These are phyloP conservation scores for Pygoscelis adeliae DNA, from an alignment of 2,113 vertebrate genomes.

Conservation along the genomic window DNA sequence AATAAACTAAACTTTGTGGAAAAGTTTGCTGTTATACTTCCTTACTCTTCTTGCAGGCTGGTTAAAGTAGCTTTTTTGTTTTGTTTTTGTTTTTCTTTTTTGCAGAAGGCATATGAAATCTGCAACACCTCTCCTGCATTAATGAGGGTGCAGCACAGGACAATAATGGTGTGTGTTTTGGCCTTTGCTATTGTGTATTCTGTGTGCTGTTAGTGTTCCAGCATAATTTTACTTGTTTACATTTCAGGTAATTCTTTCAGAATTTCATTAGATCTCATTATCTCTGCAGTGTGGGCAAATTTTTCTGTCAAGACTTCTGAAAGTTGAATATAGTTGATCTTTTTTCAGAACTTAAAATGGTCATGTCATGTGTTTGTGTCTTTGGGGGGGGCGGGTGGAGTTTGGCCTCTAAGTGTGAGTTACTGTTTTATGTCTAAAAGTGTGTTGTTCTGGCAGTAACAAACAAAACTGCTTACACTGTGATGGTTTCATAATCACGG, in stretches of 20 bases:
- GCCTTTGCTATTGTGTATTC: constrained; percentile 21
- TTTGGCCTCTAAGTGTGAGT: not conserved
- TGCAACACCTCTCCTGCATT: constrained; percentile 49
- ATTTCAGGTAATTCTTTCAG: constrained; percentile 18
- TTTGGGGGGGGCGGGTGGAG: not conserved
- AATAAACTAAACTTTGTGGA: not conserved
- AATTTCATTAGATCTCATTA: not conserved
- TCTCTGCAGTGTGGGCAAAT: not conserved
- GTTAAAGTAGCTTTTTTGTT: constrained; percentile 29
- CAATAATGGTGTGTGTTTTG: constrained; percentile 30
- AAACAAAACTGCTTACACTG: constrained; percentile 26
- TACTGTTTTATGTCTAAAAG: not conserved
- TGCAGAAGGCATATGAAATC: constrained; percentile 46
- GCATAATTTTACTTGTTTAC: constrained; percentile 16
- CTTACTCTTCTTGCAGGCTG: constrained; percentile 17
- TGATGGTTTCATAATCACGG: constrained; percentile 34
- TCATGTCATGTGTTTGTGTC: not conserved
- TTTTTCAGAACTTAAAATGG: not conserved
- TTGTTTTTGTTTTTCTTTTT: constrained; percentile 30
- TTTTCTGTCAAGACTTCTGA: not conserved
- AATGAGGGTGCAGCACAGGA: constrained; percentile 51
- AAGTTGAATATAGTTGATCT: not conserved
- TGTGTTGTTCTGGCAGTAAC: not conserved
- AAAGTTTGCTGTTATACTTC: constrained; percentile 8
- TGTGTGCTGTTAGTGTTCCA: constrained; percentile 14